A percentile compares a stretch with the other conserved stretches of the same genome.
Evolutionary conservation across 1,140 invertebrate genomes (phyloP).

Genomic region (Hirudo medicinalis): DNA sequence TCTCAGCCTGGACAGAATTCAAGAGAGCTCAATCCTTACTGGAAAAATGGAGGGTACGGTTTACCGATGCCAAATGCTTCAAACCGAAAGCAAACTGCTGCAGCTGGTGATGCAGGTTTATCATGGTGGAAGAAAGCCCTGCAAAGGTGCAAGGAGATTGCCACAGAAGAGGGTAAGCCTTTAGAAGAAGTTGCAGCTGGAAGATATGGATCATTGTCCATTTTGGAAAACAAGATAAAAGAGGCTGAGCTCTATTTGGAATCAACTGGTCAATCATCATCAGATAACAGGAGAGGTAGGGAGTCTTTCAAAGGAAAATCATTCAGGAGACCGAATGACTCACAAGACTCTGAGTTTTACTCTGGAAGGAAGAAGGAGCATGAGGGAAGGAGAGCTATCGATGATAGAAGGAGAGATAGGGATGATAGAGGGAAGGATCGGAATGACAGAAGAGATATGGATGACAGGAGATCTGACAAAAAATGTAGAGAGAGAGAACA

Average conservation of each 20-base stretch:
- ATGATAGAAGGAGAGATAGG: constrained; percentile 10
- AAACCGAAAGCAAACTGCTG: constrained; percentile 10
- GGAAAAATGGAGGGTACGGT: constrained; percentile 73
- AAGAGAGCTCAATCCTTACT: constrained; percentile 78
- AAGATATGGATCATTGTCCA: constrained; percentile 51
- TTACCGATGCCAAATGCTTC: constrained; percentile 46
- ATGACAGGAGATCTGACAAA: neutral
- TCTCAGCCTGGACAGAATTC: constrained; percentile 54
- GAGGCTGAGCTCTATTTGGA: constrained; percentile 28
- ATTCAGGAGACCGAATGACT: constrained; percentile 19
- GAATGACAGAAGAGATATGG: constrained; percentile 15
- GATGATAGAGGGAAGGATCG: constrained; percentile 11
- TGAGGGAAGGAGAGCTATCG: neutral
- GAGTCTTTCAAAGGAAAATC: neutral
- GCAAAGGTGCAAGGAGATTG: constrained; percentile 48
- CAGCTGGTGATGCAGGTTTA: constrained; percentile 40
- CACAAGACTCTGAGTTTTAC: neutral
- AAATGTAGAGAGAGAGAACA: too few relatives aligned
- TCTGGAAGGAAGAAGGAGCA: too few relatives aligned
- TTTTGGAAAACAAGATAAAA: constrained; percentile 43
- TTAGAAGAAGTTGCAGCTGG: constrained; percentile 51
- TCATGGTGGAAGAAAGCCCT: constrained; percentile 50
- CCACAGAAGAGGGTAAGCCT: constrained; percentile 44
- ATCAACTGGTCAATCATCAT: constrained; percentile 15
- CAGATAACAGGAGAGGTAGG: neutral